A percentile compares a stretch with the other conserved stretches of the same genome.
phyloP scores from a whole-genome alignment of 2,113 vertebrate genomes.

The Abramis brama region DNA sequence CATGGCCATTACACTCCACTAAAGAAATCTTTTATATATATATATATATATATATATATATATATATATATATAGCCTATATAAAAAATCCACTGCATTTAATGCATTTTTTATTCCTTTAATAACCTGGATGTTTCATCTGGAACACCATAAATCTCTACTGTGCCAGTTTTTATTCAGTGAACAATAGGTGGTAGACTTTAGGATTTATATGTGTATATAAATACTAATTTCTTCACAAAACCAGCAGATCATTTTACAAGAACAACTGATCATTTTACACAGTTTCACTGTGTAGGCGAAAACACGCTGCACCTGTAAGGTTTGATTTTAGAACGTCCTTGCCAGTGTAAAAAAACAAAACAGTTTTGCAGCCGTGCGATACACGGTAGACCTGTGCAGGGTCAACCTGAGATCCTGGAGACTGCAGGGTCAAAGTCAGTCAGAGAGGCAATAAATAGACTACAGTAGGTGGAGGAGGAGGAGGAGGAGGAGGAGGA shows the following conservation, averaged over 20 bases:
- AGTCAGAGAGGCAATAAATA: conserved; percentile 13
- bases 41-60: too few relatives aligned
- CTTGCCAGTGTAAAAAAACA: not conserved
- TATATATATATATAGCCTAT: not conserved
- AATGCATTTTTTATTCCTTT: not conserved
- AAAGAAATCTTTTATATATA: not conserved
- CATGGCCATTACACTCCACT: not conserved
- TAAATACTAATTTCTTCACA: not conserved
- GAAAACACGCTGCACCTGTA: conserved; percentile 23
- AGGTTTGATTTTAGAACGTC: not conserved
- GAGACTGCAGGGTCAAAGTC: conserved; percentile 1
- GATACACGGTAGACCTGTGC: not conserved
- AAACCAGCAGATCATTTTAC: not conserved
- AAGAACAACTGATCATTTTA: conserved; percentile 1
- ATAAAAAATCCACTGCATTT: not conserved
- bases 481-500: not conserved
- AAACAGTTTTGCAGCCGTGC: not conserved
- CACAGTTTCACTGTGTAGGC: conserved; percentile 17
- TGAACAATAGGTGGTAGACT: not conserved
- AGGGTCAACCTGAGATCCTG: conserved; percentile 19
- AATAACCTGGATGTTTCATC: not conserved
- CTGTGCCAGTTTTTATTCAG: not conserved
- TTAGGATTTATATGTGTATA: conserved; percentile 10
- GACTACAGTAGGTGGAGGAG: not conserved
- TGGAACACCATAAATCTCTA: not conserved